phyloP scores from a whole-genome alignment of 92 coral and sea anemone species.

The Porites evermanni region DNA sequence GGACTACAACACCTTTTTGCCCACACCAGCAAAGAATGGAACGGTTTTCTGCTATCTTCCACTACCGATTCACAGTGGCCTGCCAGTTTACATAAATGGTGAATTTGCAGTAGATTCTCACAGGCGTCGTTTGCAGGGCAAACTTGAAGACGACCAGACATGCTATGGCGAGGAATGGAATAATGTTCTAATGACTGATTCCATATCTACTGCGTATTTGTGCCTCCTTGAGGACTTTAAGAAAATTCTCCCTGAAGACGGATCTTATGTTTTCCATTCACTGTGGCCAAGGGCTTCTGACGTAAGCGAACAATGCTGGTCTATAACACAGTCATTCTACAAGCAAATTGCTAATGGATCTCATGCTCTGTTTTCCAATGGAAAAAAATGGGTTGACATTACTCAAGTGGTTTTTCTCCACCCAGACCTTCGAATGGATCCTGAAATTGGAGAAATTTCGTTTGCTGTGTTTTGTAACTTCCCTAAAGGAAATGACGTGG shows the following conservation, averaged over 20 bases:
- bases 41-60: constrained; percentile 83
- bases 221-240: constrained; percentile 58
- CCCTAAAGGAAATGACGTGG: constrained; percentile 17
- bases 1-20: not conserved
- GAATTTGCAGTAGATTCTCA: constrained; percentile 71
- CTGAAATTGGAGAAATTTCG: constrained; percentile 43
- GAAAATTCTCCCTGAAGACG: not conserved
- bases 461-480: constrained; percentile 32
- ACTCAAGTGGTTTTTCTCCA: constrained; percentile 52
- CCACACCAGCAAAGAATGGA: constrained; percentile 34
- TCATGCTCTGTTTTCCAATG: constrained; percentile 59
- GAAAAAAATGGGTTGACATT: constrained; percentile 52
- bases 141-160: constrained; percentile 66
- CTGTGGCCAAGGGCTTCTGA: constrained; percentile 56
- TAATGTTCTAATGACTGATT: constrained; percentile 54
- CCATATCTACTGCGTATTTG: constrained; percentile 54
- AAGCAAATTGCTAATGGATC: not conserved
- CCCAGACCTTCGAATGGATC: constrained; percentile 47
- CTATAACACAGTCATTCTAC: constrained; percentile 54
- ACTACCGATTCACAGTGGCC: constrained; percentile 82
- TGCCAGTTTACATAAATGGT: constrained; percentile 80
- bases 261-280: constrained; percentile 37
- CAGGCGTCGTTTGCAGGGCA: constrained; percentile 69
- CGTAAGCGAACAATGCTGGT: constrained; percentile 19
- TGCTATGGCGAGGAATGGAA: constrained; percentile 70